phyloP scores from a whole-genome alignment of 2,113 vertebrate genomes.

The Dunckerocampus dactyliophorus region DNA sequence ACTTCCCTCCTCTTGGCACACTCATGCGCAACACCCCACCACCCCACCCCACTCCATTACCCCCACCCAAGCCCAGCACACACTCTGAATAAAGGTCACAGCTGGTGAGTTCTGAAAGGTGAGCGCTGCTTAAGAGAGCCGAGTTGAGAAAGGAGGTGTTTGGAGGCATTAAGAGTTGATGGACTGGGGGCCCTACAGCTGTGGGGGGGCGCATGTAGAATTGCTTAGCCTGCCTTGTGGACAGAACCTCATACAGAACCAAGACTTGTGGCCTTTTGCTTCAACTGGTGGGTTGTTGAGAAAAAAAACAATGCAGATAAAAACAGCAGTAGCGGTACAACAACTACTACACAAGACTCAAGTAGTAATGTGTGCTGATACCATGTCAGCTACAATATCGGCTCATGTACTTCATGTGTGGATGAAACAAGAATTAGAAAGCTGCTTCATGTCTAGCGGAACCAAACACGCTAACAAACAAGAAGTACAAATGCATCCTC shows the following conservation, averaged over 20 bases:
- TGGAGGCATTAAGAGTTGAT: constrained; percentile 35
- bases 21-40: constrained; percentile 6
- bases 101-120: constrained; percentile 52
- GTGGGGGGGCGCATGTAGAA: constrained; percentile 2
- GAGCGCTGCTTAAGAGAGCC: constrained; percentile 27
- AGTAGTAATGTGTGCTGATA: too few species aligned
- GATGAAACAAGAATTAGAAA: too few species aligned
- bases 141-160: constrained; percentile 8
- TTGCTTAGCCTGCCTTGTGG: too few species aligned
- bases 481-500: too few species aligned
- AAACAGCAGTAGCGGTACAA: too few species aligned
- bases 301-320: too few species aligned
- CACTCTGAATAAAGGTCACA: constrained; percentile 58
- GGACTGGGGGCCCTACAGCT: not conserved
- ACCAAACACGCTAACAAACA: too few species aligned
- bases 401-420: too few species aligned
- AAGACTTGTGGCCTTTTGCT: not conserved
- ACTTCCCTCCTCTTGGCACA: constrained; percentile 34
- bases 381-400: too few species aligned
- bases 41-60: not conserved
- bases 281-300: too few species aligned
- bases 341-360: too few species aligned
- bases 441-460: too few species aligned
- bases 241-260: constrained; percentile 3
- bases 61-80: not conserved